Percentiles rank a stretch among this genome's conserved stretches.
Evolutionary conservation across 2,888 invertebrate genomes (phyloP).

Genomic region (Andrena camellia): DNA sequence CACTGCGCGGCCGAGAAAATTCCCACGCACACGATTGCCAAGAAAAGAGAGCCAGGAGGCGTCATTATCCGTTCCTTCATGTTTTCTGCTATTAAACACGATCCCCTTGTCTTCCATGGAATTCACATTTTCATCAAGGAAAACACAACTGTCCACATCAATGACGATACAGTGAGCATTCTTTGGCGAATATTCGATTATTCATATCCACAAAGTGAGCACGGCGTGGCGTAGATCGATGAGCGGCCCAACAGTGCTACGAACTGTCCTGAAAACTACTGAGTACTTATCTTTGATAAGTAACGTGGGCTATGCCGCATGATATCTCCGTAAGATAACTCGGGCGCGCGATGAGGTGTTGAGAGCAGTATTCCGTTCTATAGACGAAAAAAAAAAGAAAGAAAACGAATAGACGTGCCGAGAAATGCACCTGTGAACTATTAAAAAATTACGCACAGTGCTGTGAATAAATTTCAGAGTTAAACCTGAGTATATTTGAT

Average conservation of each 20-base stretch:
- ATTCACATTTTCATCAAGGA: slow-evolving; percentile 42
- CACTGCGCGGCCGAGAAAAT: slow-evolving; percentile 43
- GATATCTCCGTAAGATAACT: slow-evolving; percentile 78
- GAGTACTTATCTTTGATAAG: slow-evolving; percentile 82
- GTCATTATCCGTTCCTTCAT: slow-evolving; percentile 48
- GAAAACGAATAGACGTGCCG: neutral
- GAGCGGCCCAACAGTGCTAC: slow-evolving; percentile 49
- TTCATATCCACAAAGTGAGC: slow-evolving; percentile 1
- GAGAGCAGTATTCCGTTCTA: slow-evolving; percentile 50
- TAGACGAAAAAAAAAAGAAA: slow-evolving; percentile 22
- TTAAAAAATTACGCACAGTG: neutral
- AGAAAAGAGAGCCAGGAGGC: neutral
- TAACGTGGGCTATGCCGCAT: slow-evolving; percentile 69
- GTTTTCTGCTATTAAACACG: slow-evolving; percentile 31
- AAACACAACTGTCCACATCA: neutral
- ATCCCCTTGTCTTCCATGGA: slow-evolving; percentile 25
- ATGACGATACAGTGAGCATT: neutral
- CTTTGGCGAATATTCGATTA: neutral
- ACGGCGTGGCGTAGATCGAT: slow-evolving; percentile 40
- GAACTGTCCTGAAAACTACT: slow-evolving; percentile 74
- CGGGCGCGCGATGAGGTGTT: slow-evolving; percentile 48
- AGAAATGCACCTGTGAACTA: slow-evolving; percentile 25
- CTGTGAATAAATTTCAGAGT: neutral
- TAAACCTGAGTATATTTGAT: neutral
- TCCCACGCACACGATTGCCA: slow-evolving; percentile 36